Conservation (phyloP, 2,888 invertebrate genomes). For the Drosophila fungiperda region DNA sequence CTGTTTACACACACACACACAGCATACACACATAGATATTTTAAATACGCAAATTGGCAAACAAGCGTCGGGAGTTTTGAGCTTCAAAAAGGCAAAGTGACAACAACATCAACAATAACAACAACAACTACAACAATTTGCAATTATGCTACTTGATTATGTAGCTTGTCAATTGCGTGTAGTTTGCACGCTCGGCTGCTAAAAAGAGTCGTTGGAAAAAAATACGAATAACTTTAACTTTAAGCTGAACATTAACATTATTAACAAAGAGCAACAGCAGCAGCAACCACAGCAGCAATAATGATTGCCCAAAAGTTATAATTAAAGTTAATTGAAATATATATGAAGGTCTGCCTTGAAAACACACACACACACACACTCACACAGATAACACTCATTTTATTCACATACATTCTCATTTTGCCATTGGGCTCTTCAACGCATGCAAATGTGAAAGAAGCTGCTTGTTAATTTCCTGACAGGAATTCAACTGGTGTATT, state of each 20-base stretch:
- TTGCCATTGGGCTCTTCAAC: slow-evolving; percentile 36
- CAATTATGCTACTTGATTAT: slow-evolving; percentile 70
- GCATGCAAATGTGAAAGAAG: slow-evolving; percentile 50
- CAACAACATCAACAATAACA: slow-evolving; percentile 4
- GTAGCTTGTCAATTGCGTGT: slow-evolving; percentile 63
- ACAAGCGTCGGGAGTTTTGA: slow-evolving; percentile 39
- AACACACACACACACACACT: not conserved
- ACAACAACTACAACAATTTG: slow-evolving; percentile 45
- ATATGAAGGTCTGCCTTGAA: slow-evolving; percentile 27
- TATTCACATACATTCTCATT: slow-evolving; percentile 40
- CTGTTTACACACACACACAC: not conserved
- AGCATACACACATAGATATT: slow-evolving; percentile 29
- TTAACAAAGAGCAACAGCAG: slow-evolving; percentile 33
- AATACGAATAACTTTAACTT: not conserved
- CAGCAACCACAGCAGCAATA: slow-evolving; percentile 11
- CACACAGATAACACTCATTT: not conserved
- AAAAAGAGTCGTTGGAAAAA: slow-evolving; percentile 35
- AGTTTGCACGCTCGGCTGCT: slow-evolving; percentile 56
- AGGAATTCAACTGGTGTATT: slow-evolving; percentile 1
- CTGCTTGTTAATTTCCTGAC: slow-evolving; percentile 1
- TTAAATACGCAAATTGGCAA: slow-evolving; percentile 75
- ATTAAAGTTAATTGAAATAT: slow-evolving; percentile 53
- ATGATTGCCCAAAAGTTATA: slow-evolving; percentile 35
- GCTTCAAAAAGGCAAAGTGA: slow-evolving; percentile 21
- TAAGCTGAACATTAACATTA: slow-evolving; percentile 17